A percentile compares a stretch with the other conserved stretches of the same genome.
These are phyloP conservation scores for Coptodon rendalli DNA, from an alignment of 2,113 vertebrate genomes.

Conservation along the genomic window DNA sequence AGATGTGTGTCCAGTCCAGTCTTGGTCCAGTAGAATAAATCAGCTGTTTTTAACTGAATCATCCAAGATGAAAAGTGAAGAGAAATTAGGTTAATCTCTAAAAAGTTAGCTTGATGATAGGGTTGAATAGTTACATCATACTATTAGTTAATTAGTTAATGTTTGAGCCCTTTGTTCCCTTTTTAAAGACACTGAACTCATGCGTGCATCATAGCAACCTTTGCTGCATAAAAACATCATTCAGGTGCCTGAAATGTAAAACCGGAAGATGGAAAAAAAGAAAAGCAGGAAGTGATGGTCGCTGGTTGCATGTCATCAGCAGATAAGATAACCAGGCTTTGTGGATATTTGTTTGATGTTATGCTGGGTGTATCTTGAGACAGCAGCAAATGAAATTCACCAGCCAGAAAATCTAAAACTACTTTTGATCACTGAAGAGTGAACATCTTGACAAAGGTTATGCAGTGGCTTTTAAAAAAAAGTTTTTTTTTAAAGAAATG, in stretches of 20 bases:
- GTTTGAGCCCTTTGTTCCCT: neutral
- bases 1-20: neutral
- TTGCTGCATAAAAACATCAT: neutral
- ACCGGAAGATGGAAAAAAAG: neutral
- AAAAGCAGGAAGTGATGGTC: neutral
- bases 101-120: neutral
- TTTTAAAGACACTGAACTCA: neutral
- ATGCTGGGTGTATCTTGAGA: neutral
- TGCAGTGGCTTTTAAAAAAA: neutral
- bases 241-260: neutral
- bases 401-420: constrained; percentile 17
- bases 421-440: constrained; percentile 1
- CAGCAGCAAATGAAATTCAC: constrained; percentile 25
- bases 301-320: neutral
- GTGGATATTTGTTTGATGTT: constrained; percentile 17
- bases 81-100: neutral
- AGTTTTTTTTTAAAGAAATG: neutral
- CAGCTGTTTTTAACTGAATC: neutral
- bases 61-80: neutral
- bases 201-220: neutral
- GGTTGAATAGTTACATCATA: neutral
- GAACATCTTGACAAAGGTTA: constrained; percentile 10
- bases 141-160: neutral
- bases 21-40: neutral
- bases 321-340: constrained; percentile 35